A percentile compares a stretch with the other conserved stretches of the same genome.
These are phyloP conservation scores for Tinamus guttatus DNA, from an alignment of 2,113 vertebrate genomes.

Conservation along the genomic window DNA sequence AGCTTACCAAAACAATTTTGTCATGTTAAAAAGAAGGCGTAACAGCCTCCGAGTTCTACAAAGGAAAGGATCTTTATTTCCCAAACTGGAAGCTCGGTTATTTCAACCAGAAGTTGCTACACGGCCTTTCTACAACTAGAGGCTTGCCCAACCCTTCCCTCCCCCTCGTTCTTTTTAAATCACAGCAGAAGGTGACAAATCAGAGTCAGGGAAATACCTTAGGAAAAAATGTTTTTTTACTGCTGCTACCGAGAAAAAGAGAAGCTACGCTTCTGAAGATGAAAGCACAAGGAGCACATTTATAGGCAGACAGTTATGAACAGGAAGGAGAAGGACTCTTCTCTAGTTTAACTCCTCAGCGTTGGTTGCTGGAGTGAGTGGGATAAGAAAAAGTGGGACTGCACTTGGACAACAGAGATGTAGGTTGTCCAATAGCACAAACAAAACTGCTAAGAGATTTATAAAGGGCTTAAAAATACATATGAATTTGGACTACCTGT, in stretches of 20 bases:
- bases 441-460: background rate
- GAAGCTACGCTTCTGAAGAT: background rate
- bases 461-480: slow-evolving; percentile 19
- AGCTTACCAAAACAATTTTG: background rate
- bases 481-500: background rate
- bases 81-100: background rate
- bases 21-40: background rate
- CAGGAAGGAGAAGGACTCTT: background rate
- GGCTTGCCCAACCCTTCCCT: background rate
- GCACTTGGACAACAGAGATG: background rate
- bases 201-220: background rate
- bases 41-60: background rate
- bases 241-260: background rate
- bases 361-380: background rate
- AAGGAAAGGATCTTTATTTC: background rate
- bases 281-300: background rate
- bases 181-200: background rate
- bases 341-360: background rate
- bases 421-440: slow-evolving; percentile 4
- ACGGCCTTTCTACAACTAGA: background rate
- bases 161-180: background rate
- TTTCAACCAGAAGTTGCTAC: background rate
- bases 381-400: background rate
- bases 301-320: background rate
- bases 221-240: background rate